Evolutionary conservation across 2,113 vertebrate genomes (phyloP), one percentile per base, ranked within the genome.

Genomic region (Okapia johnstoni): DNA sequence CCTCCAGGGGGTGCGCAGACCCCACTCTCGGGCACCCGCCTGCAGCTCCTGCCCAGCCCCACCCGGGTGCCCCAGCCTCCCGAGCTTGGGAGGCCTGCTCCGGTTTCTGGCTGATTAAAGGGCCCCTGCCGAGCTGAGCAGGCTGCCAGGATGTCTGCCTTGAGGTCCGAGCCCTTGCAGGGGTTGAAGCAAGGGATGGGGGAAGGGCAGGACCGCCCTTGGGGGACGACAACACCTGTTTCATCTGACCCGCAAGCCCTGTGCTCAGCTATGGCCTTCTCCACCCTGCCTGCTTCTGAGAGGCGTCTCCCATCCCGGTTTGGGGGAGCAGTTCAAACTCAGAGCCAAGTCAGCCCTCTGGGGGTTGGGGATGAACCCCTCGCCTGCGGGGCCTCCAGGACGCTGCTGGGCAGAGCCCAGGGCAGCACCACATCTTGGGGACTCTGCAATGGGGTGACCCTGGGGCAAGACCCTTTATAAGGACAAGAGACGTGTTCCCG

Each of bases 71-170:
- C 60, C 21, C 0, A 11, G 83, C 61, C 25, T 6, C 30, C 5
- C 14, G 0, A 11, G 77, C 60, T 2, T 7, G 43, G 33, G 33
- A 77, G 80, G 63, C 81, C 3, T 25, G 92, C 95, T 88, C 80
- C 21, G 88, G 46, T 61, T 83, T 50, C 96, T 14, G 19, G 55
- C 10, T 7, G 92, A 91, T 83, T 88, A 90, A 85, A 90, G 85
- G 48, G 28, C 57, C n/a, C 1, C 6, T 1, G 50, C 28, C 1
- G 40, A 84, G 63, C 40, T 0, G 2, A 54, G 46, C 40, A 3
- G 86, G 81, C 81, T 66, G 89, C 93, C 89, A 52, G 10, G 2
- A 17, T 19, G 26, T 28, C 13, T 10, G 26, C 90, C 88, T 70
- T 55, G 57, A 87, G 61, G 73, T 17, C 43, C 12, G 12, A 0